phyloP scores from a whole-genome alignment of 2,113 vertebrate species.

The Garra rufa region DNA sequence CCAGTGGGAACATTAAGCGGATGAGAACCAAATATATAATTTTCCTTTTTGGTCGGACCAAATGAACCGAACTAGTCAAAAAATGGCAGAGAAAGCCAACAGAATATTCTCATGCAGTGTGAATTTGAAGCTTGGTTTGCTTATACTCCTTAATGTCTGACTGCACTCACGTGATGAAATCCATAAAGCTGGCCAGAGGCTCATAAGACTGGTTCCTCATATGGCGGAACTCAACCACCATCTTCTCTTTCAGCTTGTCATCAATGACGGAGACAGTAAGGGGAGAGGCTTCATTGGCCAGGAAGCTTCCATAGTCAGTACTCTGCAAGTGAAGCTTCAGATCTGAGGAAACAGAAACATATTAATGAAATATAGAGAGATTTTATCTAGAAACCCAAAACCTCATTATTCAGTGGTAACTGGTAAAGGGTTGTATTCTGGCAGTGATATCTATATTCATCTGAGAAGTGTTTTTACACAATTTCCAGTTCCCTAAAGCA shows the following conservation, averaged over 20 bases:
- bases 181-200: conserved; percentile 95
- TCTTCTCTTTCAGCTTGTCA: conserved; percentile 98
- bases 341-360: conserved; percentile 73
- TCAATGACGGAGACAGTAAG: conserved; percentile 96
- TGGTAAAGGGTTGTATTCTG: not conserved
- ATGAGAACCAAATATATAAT: too few relatives aligned
- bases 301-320: conserved; percentile 97
- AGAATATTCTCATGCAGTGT: not conserved
- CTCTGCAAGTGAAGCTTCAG: conserved; percentile 97
- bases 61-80: too few relatives aligned
- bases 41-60: too few relatives aligned
- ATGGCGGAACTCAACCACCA: conserved; percentile 98
- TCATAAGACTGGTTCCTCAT: conserved; percentile 99
- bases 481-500: conserved; percentile 58
- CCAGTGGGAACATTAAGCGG: too few relatives aligned
- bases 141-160: not conserved
- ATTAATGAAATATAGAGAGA: not conserved
- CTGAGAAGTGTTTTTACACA: not conserved
- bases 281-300: conserved; percentile 94
- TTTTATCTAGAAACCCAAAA: not conserved
- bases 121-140: not conserved
- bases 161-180: conserved; percentile 91
- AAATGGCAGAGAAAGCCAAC: not conserved
- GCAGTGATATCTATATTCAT: not conserved
- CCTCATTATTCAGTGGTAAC: not conserved